Base-by-base conservation (phyloP, 2,797 vertebrate genomes). In the Falco peregrinus region DNA sequence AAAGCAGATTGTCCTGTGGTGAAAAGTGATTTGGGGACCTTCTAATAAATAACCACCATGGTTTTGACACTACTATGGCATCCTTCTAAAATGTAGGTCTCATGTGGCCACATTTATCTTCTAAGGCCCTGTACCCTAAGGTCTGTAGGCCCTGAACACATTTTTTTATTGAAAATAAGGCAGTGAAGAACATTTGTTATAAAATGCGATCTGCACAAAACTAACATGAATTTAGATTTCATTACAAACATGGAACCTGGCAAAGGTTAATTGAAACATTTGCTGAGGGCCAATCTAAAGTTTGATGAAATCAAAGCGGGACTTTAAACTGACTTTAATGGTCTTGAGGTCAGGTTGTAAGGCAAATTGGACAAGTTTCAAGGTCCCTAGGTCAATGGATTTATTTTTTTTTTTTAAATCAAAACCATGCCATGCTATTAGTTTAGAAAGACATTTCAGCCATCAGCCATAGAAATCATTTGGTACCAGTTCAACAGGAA, bases 231-330 rank as follows among this genome's bases (percentile, higher is more conserved):
- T 95, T 93, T 77, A 94, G 80, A 94, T 97, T 95, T 93, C 83
- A 82, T 90, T 91, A 84, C 33, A 57, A 93, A 94, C 80, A 35
- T 90, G 77, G 64, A 90, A 96, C 16, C 80, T 69, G 63, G 88
- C 85, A 95, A 92, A 96, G 83, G 94, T 93, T 94, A 94, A 93
- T 91, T 81, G 74, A 95, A 96, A 90, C 56, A 82, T 93, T 93
- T 90, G 56, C 63, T 69, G 74, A 94, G 85, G 91, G 77, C 83
- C 59, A 71, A 84, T 84, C 87, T 93, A 70, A 95, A 91, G 77
- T 93, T 88, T 0, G 21, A 70, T 78, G 43, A 84, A 95, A 95
- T 87, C 84, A 92, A 95, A 86, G 59, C 28, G 39, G 16, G 67
- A 67, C 70, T 87, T 86, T 45, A 95, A 92, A 83, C 65, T 78